These are phyloP conservation scores for Drosophila ogumai DNA, from an alignment of 1,140 invertebrate species.

Conservation along the genomic window DNA sequence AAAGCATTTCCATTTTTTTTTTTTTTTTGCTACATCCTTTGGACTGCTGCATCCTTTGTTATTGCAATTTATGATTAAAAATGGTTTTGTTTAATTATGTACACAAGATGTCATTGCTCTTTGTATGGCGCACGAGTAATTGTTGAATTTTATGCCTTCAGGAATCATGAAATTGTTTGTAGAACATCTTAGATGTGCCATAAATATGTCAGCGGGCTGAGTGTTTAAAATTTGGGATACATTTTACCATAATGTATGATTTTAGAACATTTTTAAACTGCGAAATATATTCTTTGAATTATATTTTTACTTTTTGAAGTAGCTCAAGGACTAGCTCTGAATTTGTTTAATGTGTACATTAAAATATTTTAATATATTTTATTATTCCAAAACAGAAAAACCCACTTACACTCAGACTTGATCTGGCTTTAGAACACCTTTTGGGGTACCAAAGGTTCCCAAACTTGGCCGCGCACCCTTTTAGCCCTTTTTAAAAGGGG, in stretches of 20 bases:
- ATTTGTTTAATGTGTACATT: background rate
- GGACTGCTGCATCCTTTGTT: constrained; percentile 26
- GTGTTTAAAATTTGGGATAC: background rate
- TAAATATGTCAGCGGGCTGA: constrained; percentile 33
- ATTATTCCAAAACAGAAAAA: constrained; percentile 14
- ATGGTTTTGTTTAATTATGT: constrained; percentile 51
- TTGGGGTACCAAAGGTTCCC: background rate
- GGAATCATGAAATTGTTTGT: constrained; percentile 34
- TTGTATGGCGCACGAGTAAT: constrained; percentile 28
- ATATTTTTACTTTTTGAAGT: too few species aligned
- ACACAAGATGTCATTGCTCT: constrained; percentile 49
- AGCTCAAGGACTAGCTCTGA: background rate
- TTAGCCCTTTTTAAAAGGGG: constrained; percentile 26
- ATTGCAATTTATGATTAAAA: constrained; percentile 47
- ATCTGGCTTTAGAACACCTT: constrained; percentile 21
- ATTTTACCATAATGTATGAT: background rate
- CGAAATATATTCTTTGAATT: background rate
- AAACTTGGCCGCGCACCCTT: constrained; percentile 12
- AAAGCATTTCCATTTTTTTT: constrained; percentile 17
- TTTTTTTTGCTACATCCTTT: constrained; percentile 35
- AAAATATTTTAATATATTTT: background rate
- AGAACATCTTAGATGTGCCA: constrained; percentile 27
- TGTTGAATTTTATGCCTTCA: constrained; percentile 30
- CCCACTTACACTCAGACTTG: constrained; percentile 3
- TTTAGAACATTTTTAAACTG: background rate